Evolutionary conservation across 2,888 invertebrate genomes (phyloP).

Genomic region (Morpho deidamia): DNA sequence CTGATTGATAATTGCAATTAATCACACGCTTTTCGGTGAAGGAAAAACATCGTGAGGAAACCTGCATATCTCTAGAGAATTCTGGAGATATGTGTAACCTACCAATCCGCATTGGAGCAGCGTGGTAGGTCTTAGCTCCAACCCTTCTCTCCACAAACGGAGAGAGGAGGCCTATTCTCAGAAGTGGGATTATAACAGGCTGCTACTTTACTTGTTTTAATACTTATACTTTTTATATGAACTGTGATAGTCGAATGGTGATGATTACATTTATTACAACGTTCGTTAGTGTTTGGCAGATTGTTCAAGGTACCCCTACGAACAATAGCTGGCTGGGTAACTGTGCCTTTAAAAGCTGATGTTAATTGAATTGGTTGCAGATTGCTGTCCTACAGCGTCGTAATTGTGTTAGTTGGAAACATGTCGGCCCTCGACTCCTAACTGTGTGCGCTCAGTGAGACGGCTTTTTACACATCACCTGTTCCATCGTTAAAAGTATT

Average conservation of each 20-base stretch:
- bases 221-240: no score
- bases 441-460: conserved; percentile 13
- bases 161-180: no score
- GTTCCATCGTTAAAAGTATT: background rate
- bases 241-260: background rate
- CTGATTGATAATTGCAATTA: no score
- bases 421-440: conserved; percentile 19
- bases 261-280: background rate
- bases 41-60: no score
- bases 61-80: no score
- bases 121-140: no score
- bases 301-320: background rate
- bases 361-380: conserved; percentile 72
- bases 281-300: background rate
- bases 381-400: conserved; percentile 60
- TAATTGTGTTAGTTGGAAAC: conserved; percentile 55
- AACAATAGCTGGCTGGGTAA: conserved; percentile 2
- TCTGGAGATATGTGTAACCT: no score
- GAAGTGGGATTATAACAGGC: no score
- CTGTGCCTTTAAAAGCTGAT: conserved; percentile 54
- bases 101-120: no score
- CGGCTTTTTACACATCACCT: conserved; percentile 19
- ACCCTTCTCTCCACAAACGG: no score
- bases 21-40: no score
- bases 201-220: no score